These are phyloP conservation scores for Drosophila pseudotakahashii DNA, from an alignment of 2,888 invertebrate species.

Conservation along the genomic window DNA sequence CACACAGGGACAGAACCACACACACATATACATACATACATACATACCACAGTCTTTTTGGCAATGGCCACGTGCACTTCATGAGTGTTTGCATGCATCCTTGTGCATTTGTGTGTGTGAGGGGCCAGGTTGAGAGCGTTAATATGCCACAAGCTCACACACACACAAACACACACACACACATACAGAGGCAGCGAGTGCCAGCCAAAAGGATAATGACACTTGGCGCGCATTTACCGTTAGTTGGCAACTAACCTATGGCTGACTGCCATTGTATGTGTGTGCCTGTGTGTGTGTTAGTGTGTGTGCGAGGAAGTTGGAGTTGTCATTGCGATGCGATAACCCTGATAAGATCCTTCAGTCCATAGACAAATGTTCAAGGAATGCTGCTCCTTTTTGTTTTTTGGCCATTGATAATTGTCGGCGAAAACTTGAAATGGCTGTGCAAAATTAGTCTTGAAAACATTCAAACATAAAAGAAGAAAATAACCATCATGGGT, in stretches of 20 bases:
- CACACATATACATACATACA: slow-evolving; percentile 4
- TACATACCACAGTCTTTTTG: slow-evolving; percentile 35
- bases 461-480: slow-evolving; percentile 9
- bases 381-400: slow-evolving; percentile 17
- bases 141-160: slow-evolving; percentile 37
- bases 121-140: slow-evolving; percentile 41
- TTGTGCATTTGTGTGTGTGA: slow-evolving; percentile 10
- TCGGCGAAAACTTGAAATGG: slow-evolving; percentile 26
- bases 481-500: background rate
- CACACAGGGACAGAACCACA: background rate
- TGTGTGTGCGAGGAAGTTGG: slow-evolving; percentile 31
- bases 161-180: background rate
- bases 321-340: slow-evolving; percentile 44
- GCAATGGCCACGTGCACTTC: slow-evolving; percentile 51
- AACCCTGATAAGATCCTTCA: slow-evolving; percentile 49
- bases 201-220: slow-evolving; percentile 79
- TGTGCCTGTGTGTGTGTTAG: slow-evolving; percentile 10
- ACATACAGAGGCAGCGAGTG: slow-evolving; percentile 34
- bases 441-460: background rate
- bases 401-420: slow-evolving; percentile 28
- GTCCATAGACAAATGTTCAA: slow-evolving; percentile 34
- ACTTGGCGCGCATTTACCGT: slow-evolving; percentile 70
- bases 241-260: slow-evolving; percentile 59
- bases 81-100: slow-evolving; percentile 42
- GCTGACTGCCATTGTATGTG: slow-evolving; percentile 14